Percentiles rank a stretch among this genome's conserved stretches.
Evolutionary conservation across 1,140 invertebrate species (phyloP).

Genomic region (Micrasema minimum): DNA sequence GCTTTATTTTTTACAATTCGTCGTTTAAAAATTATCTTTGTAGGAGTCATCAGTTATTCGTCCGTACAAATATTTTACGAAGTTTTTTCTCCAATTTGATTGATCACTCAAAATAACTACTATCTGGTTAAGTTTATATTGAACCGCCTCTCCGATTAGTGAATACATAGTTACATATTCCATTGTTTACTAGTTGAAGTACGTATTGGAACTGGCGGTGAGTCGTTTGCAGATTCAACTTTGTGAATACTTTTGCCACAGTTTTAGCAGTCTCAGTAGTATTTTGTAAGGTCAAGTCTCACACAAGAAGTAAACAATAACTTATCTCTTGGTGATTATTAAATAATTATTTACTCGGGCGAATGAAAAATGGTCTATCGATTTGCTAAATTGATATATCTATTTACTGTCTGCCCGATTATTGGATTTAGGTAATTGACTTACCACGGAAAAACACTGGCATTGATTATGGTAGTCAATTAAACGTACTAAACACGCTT

Average conservation of each 20-base stretch:
- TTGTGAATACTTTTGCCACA: constrained; percentile 24
- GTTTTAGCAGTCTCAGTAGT: constrained; percentile 6
- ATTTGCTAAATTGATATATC: constrained; percentile 25
- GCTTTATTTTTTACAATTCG: no score
- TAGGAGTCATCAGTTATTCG: no score
- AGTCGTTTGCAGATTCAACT: background rate
- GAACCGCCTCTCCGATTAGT: constrained; percentile 3
- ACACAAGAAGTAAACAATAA: no score
- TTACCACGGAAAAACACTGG: no score
- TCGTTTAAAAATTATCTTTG: no score
- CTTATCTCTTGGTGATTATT: background rate
- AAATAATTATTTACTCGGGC: background rate
- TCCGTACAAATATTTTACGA: no score
- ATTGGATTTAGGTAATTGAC: no score
- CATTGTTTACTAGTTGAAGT: constrained; percentile 24
- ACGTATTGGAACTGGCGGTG: constrained; percentile 26
- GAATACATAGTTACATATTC: constrained; percentile 30
- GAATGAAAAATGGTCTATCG: constrained; percentile 21
- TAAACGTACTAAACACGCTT: no score
- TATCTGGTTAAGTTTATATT: no score
- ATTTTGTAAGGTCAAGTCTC: constrained; percentile 32
- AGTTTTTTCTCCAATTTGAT: no score
- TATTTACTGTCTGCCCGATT: background rate
- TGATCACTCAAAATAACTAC: no score
- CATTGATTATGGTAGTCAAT: no score